Conservation (phyloP, 2,113 vertebrate species). For the Xenopus tropicalis region DNA sequence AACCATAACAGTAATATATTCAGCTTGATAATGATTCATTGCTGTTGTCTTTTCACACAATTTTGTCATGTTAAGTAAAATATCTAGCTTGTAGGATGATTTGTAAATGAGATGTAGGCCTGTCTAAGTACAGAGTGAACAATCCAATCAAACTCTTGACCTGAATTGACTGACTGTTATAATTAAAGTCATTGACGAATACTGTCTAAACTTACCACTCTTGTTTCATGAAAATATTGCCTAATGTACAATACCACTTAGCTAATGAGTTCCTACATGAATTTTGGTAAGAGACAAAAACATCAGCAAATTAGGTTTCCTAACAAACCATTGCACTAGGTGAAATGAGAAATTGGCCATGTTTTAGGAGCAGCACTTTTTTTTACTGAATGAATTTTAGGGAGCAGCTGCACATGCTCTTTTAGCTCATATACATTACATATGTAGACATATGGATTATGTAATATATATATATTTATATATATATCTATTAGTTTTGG, state of each 20-base stretch:
- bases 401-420: too few relatives aligned
- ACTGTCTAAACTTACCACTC: background rate
- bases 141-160: slow-evolving; percentile 37
- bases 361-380: too few relatives aligned
- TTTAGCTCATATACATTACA: too few relatives aligned
- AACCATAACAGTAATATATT: too few relatives aligned
- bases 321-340: background rate
- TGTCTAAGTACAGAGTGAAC: slow-evolving; percentile 8
- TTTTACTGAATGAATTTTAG: too few relatives aligned
- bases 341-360: too few relatives aligned
- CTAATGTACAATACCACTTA: slow-evolving; percentile 33
- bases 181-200: slow-evolving; percentile 2
- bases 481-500: too few relatives aligned
- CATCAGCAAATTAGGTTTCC: slow-evolving; percentile 28
- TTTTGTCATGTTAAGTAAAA: background rate
- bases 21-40: background rate
- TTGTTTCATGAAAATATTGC: slow-evolving; percentile 14
- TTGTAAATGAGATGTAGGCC: slow-evolving; percentile 12
- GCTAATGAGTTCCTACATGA: slow-evolving; percentile 29
- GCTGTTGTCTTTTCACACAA: slow-evolving; percentile 14
- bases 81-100: slow-evolving; percentile 6
- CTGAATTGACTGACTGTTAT: slow-evolving; percentile 20
- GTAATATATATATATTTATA: too few relatives aligned
- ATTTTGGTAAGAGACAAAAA: slow-evolving; percentile 34
- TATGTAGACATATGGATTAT: too few relatives aligned